Evolutionary conservation across 2,797 vertebrate species (phyloP).

Genomic region (Staurois parvus): DNA sequence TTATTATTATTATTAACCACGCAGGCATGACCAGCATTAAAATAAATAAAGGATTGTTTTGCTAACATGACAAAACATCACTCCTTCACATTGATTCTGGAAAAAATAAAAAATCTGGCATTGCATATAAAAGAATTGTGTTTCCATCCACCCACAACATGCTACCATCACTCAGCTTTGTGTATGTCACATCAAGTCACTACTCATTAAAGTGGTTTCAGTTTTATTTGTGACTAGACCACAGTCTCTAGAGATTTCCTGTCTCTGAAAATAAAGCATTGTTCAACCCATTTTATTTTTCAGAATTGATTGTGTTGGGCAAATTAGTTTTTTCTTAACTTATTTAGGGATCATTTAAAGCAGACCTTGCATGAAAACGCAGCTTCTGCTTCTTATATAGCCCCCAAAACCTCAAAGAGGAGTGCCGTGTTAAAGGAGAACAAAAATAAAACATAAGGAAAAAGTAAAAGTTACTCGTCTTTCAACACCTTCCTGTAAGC

Average conservation of each 20-base stretch:
- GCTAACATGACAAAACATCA: constrained; percentile 26
- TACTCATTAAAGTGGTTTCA: constrained; percentile 61
- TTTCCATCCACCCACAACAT: constrained; percentile 23
- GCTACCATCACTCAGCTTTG: constrained; percentile 48
- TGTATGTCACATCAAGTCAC: constrained; percentile 60
- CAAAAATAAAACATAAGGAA: too few species aligned
- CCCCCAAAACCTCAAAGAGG: too few species aligned
- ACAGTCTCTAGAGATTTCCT: constrained; percentile 45
- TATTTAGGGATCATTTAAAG: constrained; percentile 29
- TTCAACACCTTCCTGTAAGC: too few species aligned
- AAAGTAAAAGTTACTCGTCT: too few species aligned
- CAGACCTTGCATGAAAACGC: neutral
- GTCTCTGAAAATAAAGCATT: constrained; percentile 53
- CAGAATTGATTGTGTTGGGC: constrained; percentile 1
- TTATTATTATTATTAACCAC: constrained; percentile 35
- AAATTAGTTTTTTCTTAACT: constrained; percentile 16
- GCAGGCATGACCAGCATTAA: constrained; percentile 4
- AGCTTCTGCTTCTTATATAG: too few species aligned
- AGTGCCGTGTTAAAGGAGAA: too few species aligned
- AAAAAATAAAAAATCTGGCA: constrained; percentile 20
- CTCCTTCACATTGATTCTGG: neutral
- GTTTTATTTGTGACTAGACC: constrained; percentile 60
- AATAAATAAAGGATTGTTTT: constrained; percentile 20
- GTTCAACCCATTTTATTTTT: constrained; percentile 35
- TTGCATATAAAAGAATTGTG: constrained; percentile 25